Evolutionary conservation across 2,888 invertebrate genomes (phyloP), one percentile per base, ranked within the genome.

Genomic region (Sesamia inferens): DNA sequence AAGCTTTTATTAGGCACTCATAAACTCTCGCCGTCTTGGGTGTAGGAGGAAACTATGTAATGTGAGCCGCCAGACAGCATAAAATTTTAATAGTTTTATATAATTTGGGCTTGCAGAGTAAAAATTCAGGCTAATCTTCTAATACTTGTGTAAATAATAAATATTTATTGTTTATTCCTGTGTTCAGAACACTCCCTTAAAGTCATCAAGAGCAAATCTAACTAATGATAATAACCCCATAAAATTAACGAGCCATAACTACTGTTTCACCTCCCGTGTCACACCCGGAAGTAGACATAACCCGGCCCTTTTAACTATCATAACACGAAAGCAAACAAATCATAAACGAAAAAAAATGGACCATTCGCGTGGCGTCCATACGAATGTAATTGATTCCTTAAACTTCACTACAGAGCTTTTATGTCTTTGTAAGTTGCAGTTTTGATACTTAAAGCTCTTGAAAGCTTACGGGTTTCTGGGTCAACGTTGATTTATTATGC

Each of bases 401-500:
- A 75, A 65, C 22, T 70, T 73, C 63, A 77, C 59, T 65, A 68
- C 51, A 55, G 11, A 55, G 31, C 39, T 58, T 61, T 61, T 48
- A 48, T 22, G 11, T 39, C 42, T 69, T 72, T 39, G 57, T 44
- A 73, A 64, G 24, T 31, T 81, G 61, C 55, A 68, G 59, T 62
- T 68, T 57, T 61, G 59, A 69, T 63, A 48, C 51, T 67, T 61
- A n/a, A 67, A 70, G 69, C 58, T 66, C 62, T 68, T 51, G 24
- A 74, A 70, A 79, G 55, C 70, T 11, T 68, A 61, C 64, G 31
- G 42, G 13, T 73, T 82, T 74, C 51, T 83, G 48, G 86, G 81
- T 78, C 79, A 73, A 19, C 69, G 47, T 73, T 86, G 70, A 86
- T 84, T 78, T 61, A 81, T 83, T 71, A 81, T 83, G 71, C 75